Evolutionary conservation across 2,113 vertebrate genomes (phyloP).

Genomic region (Struthidea cinerea): DNA sequence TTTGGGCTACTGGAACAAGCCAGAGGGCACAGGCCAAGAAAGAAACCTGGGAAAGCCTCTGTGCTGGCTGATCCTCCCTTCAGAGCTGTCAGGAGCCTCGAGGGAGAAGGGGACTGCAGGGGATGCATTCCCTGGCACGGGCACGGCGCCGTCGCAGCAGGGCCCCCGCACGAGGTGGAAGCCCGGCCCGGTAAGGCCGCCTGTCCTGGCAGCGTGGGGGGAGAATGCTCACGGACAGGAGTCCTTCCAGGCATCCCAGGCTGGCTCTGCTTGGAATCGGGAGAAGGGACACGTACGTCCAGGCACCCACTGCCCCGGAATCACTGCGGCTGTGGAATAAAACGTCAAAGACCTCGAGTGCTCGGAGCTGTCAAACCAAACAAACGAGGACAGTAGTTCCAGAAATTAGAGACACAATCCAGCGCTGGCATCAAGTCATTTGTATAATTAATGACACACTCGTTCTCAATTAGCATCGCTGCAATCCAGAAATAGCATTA

Average conservation of each 20-base stretch:
- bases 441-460: conserved; percentile 58
- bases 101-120: background rate
- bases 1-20: background rate
- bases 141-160: background rate
- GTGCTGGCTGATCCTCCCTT: background rate
- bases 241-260: background rate
- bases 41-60: background rate
- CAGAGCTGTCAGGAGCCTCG: background rate
- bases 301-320: background rate
- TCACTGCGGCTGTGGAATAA: background rate
- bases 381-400: conserved; percentile 30
- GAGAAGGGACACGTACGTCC: background rate
- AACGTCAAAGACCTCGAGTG: background rate
- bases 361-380: conserved; percentile 33
- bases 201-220: background rate
- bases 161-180: background rate
- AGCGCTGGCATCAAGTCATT: background rate
- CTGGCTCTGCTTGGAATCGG: background rate
- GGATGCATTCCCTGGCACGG: rapidly evolving
- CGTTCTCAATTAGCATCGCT: conserved; percentile 30
- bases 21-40: background rate
- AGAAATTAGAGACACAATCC: conserved; percentile 27
- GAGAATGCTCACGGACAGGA: background rate
- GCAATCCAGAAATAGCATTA: conserved; percentile 34
- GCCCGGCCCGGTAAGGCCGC: rapidly evolving